A percentile compares a stretch with the other conserved stretches of the same genome.
These are phyloP conservation scores for Lepidochitona cinerea DNA, from an alignment of 2,888 invertebrate genomes.

Conservation along the genomic window DNA sequence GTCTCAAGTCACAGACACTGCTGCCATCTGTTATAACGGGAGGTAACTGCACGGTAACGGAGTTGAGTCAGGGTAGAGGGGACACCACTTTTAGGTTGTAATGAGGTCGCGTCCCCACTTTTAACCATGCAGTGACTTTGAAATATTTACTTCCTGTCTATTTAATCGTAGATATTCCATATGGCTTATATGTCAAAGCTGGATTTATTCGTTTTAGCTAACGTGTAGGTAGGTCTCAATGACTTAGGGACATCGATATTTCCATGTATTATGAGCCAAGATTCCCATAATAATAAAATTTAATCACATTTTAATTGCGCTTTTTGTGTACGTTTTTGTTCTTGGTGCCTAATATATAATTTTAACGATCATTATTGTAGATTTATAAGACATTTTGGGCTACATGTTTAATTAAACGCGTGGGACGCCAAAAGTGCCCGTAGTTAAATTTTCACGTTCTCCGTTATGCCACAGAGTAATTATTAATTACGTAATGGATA, in stretches of 20 bases:
- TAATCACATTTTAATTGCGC: neutral
- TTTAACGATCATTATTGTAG: neutral
- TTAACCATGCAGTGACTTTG: neutral
- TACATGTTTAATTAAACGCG: neutral
- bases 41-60: neutral
- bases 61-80: neutral
- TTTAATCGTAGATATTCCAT: neutral
- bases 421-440: neutral
- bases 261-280: neutral
- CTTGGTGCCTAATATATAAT: neutral
- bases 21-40: neutral
- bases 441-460: neutral
- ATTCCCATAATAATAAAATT: neutral
- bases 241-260: neutral
- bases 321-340: neutral
- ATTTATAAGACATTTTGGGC: neutral
- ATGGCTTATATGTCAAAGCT: no score
- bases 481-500: no score
- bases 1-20: neutral
- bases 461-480: no score
- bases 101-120: neutral
- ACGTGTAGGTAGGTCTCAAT: neutral
- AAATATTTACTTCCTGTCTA: neutral
- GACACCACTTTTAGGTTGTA: neutral
- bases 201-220: no score